These are phyloP conservation scores for Lepidocyrtinus sp. DNA, from an alignment of 2,888 invertebrate genomes.

Conservation along the genomic window DNA sequence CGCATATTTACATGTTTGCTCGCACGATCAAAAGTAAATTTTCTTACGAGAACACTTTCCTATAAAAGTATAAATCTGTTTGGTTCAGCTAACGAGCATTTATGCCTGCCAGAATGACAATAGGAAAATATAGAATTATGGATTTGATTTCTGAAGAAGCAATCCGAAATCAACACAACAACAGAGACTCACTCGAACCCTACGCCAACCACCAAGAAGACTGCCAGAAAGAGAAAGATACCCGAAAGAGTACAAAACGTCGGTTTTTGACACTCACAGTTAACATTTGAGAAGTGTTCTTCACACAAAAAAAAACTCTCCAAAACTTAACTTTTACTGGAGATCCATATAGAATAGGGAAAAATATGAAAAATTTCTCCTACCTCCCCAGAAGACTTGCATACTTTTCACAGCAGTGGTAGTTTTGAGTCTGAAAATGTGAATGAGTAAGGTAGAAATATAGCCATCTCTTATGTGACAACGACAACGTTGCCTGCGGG, in stretches of 20 bases:
- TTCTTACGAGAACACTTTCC: too few relatives aligned
- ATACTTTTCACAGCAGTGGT: conserved; percentile 16
- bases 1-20: not conserved
- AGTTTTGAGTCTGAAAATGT: conserved; percentile 1
- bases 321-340: not conserved
- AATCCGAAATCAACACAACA: conserved; percentile 27
- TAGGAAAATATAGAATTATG: conserved; percentile 31
- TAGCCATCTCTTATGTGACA: conserved; percentile 42
- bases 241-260: conserved; percentile 50
- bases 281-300: conserved; percentile 53
- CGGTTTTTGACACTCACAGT: conserved; percentile 54
- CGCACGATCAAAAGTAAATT: conserved; percentile 10
- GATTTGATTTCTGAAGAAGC: conserved; percentile 22
- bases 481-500: conserved; percentile 49
- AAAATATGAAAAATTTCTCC: conserved; percentile 36
- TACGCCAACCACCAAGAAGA: conserved; percentile 37
- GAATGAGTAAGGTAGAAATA: conserved; percentile 1
- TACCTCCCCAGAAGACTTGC: not conserved
- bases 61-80: too few relatives aligned
- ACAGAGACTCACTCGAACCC: conserved; percentile 30
- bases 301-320: conserved; percentile 47
- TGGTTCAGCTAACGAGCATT: conserved; percentile 33
- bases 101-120: conserved; percentile 31
- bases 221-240: not conserved
- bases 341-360: too few relatives aligned